Conservation (phyloP, 1,140 invertebrate species). For the Drosophila serrata region DNA sequence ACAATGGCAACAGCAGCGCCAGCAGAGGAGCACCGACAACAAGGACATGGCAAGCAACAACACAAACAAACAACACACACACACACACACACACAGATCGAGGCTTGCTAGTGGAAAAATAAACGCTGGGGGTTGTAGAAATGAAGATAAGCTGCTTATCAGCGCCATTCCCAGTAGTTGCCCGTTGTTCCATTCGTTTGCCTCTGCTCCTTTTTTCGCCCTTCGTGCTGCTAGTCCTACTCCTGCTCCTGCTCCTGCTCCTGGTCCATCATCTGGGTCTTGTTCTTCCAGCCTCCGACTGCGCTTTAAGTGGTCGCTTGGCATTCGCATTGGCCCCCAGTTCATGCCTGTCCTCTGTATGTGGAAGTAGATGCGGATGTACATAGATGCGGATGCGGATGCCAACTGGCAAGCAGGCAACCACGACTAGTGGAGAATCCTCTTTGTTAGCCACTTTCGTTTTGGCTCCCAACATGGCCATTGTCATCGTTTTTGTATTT, state of each 20-base stretch:
- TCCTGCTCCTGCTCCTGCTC: constrained; percentile 4
- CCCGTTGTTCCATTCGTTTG: constrained; percentile 45
- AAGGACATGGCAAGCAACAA: constrained; percentile 33
- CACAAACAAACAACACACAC: constrained; percentile 69
- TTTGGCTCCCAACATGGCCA: constrained; percentile 52
- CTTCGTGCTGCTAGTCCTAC: background rate
- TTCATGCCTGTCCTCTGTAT: constrained; percentile 39
- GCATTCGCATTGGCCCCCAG: constrained; percentile 52
- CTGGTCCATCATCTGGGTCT: constrained; percentile 23
- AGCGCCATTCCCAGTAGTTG: constrained; percentile 75
- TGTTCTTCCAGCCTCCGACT: constrained; percentile 31
- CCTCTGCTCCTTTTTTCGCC: background rate
- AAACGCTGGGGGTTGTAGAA: constrained; percentile 80
- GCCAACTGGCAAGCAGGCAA: constrained; percentile 50
- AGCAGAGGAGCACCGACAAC: constrained; percentile 40
- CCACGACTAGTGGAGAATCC: constrained; percentile 51
- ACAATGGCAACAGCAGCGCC: constrained; percentile 59
- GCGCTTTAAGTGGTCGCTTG: constrained; percentile 68
- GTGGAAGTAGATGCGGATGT: constrained; percentile 43
- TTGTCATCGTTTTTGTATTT: constrained; percentile 40
- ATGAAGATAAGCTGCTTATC: constrained; percentile 84
- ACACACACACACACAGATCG: constrained; percentile 25
- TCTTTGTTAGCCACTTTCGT: constrained; percentile 53
- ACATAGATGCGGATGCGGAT: constrained; percentile 50
- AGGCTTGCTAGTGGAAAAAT: constrained; percentile 63